Conservation (phyloP, 2,797 vertebrate species). For the Semaprochilodus insignis region DNA sequence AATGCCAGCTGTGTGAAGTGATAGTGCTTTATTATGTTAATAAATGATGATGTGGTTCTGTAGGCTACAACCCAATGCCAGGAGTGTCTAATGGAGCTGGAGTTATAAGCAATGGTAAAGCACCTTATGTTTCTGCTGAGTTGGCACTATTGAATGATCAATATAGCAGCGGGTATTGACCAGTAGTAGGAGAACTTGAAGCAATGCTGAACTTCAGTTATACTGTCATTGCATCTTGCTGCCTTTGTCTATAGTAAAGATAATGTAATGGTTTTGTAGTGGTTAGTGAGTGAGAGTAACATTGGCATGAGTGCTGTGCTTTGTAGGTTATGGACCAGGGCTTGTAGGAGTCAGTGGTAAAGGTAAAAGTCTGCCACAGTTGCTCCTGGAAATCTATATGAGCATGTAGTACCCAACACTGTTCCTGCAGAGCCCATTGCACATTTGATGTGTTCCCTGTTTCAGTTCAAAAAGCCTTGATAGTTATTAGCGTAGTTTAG, state of each 20-base stretch:
- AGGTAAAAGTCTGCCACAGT: neutral
- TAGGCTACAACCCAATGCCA: slow-evolving; percentile 45
- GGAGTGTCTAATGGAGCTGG: slow-evolving; percentile 41
- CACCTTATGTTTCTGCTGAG: slow-evolving; percentile 1
- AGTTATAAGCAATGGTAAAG: slow-evolving; percentile 46
- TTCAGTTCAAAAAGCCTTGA: neutral
- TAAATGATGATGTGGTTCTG: slow-evolving; percentile 56
- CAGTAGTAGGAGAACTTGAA: neutral
- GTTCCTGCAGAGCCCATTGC: neutral
- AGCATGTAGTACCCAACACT: neutral
- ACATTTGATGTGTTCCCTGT: neutral
- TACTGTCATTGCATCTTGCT: neutral
- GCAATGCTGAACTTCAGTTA: neutral
- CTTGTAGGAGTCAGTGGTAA: slow-evolving; percentile 12
- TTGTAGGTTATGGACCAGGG: slow-evolving; percentile 36
- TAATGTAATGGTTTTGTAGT: neutral
- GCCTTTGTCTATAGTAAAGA: neutral
- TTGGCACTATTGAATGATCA: neutral
- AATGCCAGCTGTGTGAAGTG: neutral
- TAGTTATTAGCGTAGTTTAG: too few species aligned
- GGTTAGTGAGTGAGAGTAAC: neutral
- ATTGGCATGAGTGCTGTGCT: neutral
- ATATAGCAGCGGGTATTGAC: neutral
- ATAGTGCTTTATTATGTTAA: neutral
- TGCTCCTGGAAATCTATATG: neutral